Conservation (phyloP, 1,140 invertebrate species). For the Dermatophagoides farinae region DNA sequence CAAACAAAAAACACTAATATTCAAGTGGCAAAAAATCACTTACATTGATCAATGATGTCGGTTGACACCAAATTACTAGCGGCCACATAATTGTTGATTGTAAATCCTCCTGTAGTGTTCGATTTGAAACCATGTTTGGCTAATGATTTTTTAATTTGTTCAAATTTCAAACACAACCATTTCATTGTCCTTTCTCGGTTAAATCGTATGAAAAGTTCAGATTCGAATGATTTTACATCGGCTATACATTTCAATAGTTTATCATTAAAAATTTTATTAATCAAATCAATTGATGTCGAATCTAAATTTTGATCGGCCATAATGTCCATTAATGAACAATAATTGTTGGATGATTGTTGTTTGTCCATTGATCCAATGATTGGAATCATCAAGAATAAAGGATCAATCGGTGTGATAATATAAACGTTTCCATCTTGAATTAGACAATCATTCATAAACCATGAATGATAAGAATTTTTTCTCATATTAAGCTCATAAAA, state of each 20-base stretch:
- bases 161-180: neutral
- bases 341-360: neutral
- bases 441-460: neutral
- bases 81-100: neutral
- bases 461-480: neutral
- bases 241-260: neutral
- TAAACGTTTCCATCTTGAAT: slow-evolving; percentile 7
- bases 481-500: neutral
- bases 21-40: slow-evolving; percentile 22
- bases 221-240: slow-evolving; percentile 5
- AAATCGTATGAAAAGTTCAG: neutral
- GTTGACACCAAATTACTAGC: neutral
- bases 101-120: neutral
- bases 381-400: slow-evolving; percentile 1
- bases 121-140: neutral
- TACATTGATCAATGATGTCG: neutral
- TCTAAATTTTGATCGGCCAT: neutral
- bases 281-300: neutral
- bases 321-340: neutral
- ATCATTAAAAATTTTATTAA: neutral
- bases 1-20: slow-evolving; percentile 31
- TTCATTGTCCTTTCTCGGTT: neutral
- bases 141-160: neutral
- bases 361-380: neutral
- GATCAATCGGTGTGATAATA: neutral